phyloP scores from a whole-genome alignment of 2,113 vertebrate species.

The Gymnarchus niloticus region DNA sequence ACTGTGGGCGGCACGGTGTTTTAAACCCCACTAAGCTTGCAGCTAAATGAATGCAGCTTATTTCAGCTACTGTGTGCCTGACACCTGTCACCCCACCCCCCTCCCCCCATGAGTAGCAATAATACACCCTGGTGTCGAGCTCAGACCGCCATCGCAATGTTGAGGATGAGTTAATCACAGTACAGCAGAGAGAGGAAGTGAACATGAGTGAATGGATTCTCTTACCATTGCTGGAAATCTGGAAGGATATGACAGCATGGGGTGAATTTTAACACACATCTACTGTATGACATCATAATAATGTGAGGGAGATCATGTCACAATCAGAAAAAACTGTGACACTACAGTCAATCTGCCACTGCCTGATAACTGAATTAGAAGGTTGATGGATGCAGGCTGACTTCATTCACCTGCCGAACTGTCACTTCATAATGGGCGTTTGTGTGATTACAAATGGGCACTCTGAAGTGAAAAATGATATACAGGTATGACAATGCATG shows the following conservation, averaged over 20 bases:
- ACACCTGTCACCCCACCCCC: neutral
- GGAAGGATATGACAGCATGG: neutral
- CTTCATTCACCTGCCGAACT: neutral
- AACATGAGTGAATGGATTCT: too few species aligned
- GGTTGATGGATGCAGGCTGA: constrained; percentile 5
- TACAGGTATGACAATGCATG: neutral
- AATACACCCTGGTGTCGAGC: neutral
- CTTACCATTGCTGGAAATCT: neutral
- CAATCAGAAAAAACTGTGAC: too few species aligned
- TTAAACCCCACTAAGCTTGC: neutral
- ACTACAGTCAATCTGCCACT: neutral
- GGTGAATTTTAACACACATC: neutral
- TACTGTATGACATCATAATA: neutral
- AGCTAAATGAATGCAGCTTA: neutral
- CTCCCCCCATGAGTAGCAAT: neutral
- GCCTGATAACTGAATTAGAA: constrained; percentile 5
- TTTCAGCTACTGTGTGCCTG: neutral
- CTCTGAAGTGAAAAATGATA: neutral
- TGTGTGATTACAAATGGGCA: neutral
- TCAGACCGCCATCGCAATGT: neutral
- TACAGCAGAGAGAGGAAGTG: neutral
- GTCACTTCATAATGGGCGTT: neutral
- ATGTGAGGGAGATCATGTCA: neutral
- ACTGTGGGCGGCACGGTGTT: too few species aligned
- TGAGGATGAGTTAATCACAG: too few species aligned